phyloP scores from a whole-genome alignment of 2,888 invertebrate species.

The Tigriopus californicus region DNA sequence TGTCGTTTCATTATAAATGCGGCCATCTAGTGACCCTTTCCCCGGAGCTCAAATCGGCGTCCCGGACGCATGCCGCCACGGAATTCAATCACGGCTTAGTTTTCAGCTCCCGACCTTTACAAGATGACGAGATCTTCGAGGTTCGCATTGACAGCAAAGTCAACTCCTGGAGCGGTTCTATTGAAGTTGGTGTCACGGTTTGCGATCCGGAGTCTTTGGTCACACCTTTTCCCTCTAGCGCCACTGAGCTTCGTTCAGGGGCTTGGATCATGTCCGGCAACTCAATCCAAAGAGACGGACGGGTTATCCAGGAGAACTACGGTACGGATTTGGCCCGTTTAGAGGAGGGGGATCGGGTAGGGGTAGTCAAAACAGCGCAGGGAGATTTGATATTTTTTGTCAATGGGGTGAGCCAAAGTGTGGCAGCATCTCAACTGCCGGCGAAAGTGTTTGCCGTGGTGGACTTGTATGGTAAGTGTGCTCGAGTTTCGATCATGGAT shows the following conservation, averaged over 20 bases:
- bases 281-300: conserved; percentile 61
- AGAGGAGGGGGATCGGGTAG: conserved; percentile 60
- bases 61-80: conserved; percentile 7
- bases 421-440: conserved; percentile 61
- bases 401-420: conserved; percentile 70
- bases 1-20: conserved; percentile 1
- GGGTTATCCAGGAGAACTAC: conserved; percentile 58
- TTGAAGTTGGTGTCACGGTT: conserved; percentile 54
- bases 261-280: conserved; percentile 22
- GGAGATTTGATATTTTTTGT: conserved; percentile 69
- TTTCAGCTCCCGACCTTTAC: conserved; percentile 54
- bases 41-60: neutral
- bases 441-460: conserved; percentile 51
- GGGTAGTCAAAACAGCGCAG: conserved; percentile 57
- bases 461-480: conserved; percentile 63
- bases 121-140: conserved; percentile 64
- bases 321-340: conserved; percentile 65
- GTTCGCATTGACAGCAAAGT: conserved; percentile 76
- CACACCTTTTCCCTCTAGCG: conserved; percentile 34
- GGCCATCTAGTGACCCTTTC: conserved; percentile 3
- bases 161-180: conserved; percentile 46
- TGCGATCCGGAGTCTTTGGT: conserved; percentile 46
- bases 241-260: conserved; percentile 20
- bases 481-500: conserved; percentile 43
- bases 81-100: conserved; percentile 78